Evolutionary conservation across 2,113 vertebrate species (phyloP).

Genomic region (Rhinichthys klamathensis): DNA sequence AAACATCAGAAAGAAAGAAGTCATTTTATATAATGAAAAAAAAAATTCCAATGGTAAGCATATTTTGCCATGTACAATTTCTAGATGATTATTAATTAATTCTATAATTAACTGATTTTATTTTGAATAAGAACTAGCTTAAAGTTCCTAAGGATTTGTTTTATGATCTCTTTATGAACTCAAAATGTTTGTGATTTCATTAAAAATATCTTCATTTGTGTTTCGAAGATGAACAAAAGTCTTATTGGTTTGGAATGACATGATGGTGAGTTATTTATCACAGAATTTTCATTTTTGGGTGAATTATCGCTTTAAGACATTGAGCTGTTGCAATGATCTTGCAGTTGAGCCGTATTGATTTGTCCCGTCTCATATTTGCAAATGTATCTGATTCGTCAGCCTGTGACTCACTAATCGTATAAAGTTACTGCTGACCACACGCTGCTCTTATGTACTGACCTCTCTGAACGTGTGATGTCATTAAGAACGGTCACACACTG

Average conservation of each 20-base stretch:
- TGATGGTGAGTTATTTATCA: no score
- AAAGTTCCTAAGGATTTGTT: no score
- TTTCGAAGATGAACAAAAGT: no score
- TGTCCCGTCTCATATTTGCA: neutral
- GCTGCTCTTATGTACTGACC: neutral
- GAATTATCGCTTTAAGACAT: neutral
- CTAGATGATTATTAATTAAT: neutral
- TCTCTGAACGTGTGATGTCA: conserved; percentile 1
- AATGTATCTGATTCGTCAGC: neutral
- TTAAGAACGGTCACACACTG: neutral
- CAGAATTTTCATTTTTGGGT: no score
- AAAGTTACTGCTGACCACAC: conserved; percentile 21
- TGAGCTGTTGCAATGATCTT: neutral
- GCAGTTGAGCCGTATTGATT: neutral
- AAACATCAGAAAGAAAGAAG: neutral
- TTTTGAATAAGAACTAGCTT: neutral
- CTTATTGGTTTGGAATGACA: no score
- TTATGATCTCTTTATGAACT: no score
- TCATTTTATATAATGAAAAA: neutral
- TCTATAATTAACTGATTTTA: neutral
- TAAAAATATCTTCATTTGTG: no score
- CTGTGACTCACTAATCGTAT: conserved; percentile 4
- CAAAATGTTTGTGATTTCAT: no score
- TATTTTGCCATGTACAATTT: neutral
- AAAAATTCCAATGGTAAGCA: neutral